phyloP scores from a whole-genome alignment of 1,140 invertebrate species.

The Eumeta japonica region DNA sequence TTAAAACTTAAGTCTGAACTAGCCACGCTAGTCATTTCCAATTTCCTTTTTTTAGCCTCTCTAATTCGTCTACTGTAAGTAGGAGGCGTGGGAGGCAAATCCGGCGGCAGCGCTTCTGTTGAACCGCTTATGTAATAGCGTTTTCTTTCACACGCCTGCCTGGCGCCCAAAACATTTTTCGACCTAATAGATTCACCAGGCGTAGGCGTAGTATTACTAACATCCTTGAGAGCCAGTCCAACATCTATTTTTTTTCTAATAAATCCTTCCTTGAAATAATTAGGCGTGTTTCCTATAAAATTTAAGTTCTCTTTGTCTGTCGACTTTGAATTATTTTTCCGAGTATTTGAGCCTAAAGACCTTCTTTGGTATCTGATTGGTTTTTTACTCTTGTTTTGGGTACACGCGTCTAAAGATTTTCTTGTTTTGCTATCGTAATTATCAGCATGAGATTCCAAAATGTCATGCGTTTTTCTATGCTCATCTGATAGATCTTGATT shows the following conservation, averaged over 20 bases:
- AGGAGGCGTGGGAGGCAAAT: slow-evolving; percentile 41
- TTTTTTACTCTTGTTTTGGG: slow-evolving; percentile 46
- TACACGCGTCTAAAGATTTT: slow-evolving; percentile 39
- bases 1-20: slow-evolving; percentile 32
- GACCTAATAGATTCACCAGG: too few species aligned
- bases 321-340: slow-evolving; percentile 33
- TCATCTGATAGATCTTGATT: slow-evolving; percentile 28
- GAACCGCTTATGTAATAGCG: slow-evolving; percentile 26
- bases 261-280: slow-evolving; percentile 45
- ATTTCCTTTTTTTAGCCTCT: slow-evolving; percentile 48
- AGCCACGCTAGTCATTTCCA: slow-evolving; percentile 37
- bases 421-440: slow-evolving; percentile 24
- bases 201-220: slow-evolving; percentile 47
- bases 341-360: slow-evolving; percentile 32
- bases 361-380: slow-evolving; percentile 47
- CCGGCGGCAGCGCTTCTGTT: slow-evolving; percentile 35
- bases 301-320: slow-evolving; percentile 48
- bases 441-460: slow-evolving; percentile 16
- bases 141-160: slow-evolving; percentile 32
- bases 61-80: slow-evolving; percentile 47
- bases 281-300: slow-evolving; percentile 44
- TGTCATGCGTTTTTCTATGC: slow-evolving; percentile 21
- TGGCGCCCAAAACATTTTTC: too few species aligned
- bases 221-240: slow-evolving; percentile 40
- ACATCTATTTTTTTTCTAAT: slow-evolving; percentile 33